Evolutionary conservation across 2,888 invertebrate species (phyloP), one percentile per base, ranked within the genome.

Genomic region (Brachypalpus laphriformis): DNA sequence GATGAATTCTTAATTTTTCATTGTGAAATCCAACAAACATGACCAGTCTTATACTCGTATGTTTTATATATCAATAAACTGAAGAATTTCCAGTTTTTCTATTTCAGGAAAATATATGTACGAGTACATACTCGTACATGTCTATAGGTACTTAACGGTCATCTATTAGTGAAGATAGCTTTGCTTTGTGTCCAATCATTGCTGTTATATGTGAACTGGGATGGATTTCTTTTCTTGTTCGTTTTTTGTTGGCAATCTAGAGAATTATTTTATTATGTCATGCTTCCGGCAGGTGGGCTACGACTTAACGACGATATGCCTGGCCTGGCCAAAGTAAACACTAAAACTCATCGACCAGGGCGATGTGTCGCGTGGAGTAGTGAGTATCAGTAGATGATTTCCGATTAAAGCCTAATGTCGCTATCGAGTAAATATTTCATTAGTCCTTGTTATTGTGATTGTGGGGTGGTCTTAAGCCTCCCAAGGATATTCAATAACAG

Each of bases 391-490:
- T 28, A 54, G 78, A 85, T 75, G 63, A 75, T 47, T 70, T 75
- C 75, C 63, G 63, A 51, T 47, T 75, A 85, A 81, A 85, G 75
- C 71, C 81, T 59, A 81, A 81, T 65, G 75, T 81, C 75, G 57
- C 59, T 75, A 81, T 70, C 65, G 59, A 71, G 81, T 83, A 75
- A 83, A 83, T 75, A 83, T 83, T 83, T 80, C 85, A 81, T 71
- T 71, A 81, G 80, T 59, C 45, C 75, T 61, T 70, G 71, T 71
- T 47, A 56, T 63, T 40, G 61, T 56, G 75, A 81, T 66, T 85
- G 78, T 16, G 14, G 47, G 78, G 54, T 71, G 70, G 57, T 22
- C 78, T 59, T 61, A 47, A 49, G 57, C 37, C 34, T 65, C 63
- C 31, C 42, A 37, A 18, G 57, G 66, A 57, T 80, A 70, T 65